These are phyloP conservation scores for Lagocephalus sceleratus DNA, from an alignment of 2,797 vertebrate genomes.

Conservation along the genomic window DNA sequence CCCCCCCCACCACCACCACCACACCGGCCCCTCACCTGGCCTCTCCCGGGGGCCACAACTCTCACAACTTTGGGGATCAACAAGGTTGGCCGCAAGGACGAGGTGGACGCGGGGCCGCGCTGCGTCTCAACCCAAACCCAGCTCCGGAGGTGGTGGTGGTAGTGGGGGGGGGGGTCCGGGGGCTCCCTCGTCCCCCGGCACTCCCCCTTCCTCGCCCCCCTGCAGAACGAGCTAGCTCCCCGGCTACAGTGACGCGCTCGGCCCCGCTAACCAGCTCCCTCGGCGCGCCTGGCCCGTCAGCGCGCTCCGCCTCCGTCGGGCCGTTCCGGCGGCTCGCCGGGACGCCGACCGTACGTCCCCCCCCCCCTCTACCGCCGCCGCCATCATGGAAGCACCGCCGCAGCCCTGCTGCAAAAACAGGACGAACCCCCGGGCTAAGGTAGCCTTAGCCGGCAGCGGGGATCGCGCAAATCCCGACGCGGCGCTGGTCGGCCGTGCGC, in stretches of 20 bases:
- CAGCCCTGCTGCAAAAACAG: slow-evolving; percentile 56
- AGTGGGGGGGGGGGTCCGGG: too few species aligned
- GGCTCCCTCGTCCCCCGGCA: too few species aligned
- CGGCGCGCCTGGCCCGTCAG: slow-evolving; percentile 41
- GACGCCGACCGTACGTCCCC: too few species aligned
- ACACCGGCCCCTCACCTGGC: slow-evolving; percentile 5
- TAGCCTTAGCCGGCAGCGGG: slow-evolving; percentile 45
- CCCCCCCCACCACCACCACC: too few species aligned
- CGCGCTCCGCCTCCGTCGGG: too few species aligned
- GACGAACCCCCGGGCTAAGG: slow-evolving; percentile 55
- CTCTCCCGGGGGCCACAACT: background rate
- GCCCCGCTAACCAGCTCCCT: slow-evolving; percentile 40
- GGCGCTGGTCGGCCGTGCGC: background rate
- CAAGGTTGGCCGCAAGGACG: slow-evolving; percentile 71
- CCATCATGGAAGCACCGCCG: slow-evolving; percentile 37
- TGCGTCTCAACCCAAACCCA: slow-evolving; percentile 8
- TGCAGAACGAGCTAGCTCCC: slow-evolving; percentile 34
- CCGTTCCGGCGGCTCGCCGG: too few species aligned
- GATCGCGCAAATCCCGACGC: slow-evolving; percentile 7
- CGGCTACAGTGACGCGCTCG: slow-evolving; percentile 34
- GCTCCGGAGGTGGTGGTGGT: too few species aligned
- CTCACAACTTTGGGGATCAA: slow-evolving; percentile 29
- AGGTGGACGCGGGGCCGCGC: slow-evolving; percentile 37
- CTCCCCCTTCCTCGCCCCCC: slow-evolving; percentile 46
- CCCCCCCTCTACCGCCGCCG: too few species aligned